Evolutionary conservation across 2,797 vertebrate genomes (phyloP).

Genomic region (Gymnodraco acuticeps): DNA sequence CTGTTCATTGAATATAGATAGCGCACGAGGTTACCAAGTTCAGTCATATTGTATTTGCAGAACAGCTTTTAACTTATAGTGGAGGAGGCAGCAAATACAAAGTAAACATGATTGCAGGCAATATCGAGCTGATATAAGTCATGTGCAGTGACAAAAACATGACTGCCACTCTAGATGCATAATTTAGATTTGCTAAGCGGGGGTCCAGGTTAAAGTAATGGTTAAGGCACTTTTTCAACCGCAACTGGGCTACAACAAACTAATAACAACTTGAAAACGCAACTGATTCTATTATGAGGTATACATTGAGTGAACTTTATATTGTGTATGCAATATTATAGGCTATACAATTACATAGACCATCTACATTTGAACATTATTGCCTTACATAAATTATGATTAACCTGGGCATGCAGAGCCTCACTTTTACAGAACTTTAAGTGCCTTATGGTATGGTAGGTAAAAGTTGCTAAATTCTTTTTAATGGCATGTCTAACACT

Average conservation of each 20-base stretch:
- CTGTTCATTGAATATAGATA: neutral
- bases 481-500: neutral
- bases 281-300: neutral
- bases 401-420: neutral
- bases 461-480: neutral
- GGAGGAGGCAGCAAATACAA: neutral
- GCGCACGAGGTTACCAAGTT: neutral
- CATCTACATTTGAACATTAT: neutral
- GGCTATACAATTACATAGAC: neutral
- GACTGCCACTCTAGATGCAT: neutral
- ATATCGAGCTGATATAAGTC: conserved; percentile 24
- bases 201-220: neutral
- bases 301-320: neutral
- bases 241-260: neutral
- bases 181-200: neutral
- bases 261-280: neutral
- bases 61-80: conserved; percentile 3
- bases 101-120: conserved; percentile 13
- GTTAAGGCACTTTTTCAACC: conserved; percentile 1
- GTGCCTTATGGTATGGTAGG: too few species aligned
- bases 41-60: conserved; percentile 19
- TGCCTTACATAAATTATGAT: neutral
- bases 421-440: neutral
- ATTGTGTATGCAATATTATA: too few species aligned
- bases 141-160: conserved; percentile 38